Evolutionary conservation across 2,113 vertebrate genomes (phyloP).

Genomic region (Chloebia gouldiae): DNA sequence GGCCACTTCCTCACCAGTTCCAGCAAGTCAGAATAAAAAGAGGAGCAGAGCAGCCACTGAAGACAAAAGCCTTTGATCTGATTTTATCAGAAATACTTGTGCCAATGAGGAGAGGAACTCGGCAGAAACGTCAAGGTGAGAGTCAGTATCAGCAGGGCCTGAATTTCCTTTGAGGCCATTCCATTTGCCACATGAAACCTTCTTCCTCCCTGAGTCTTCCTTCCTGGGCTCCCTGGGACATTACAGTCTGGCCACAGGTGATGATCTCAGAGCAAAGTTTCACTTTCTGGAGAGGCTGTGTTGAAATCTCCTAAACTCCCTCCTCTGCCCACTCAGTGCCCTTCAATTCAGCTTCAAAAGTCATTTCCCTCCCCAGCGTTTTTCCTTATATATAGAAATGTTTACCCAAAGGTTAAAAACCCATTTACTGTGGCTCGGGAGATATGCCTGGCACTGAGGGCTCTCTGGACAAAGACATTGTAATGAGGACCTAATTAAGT

Average conservation of each 20-base stretch:
- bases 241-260: neutral
- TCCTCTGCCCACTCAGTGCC: neutral
- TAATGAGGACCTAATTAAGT: conserved; percentile 2
- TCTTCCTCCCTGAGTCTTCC: neutral
- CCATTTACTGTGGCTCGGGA: neutral
- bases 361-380: neutral
- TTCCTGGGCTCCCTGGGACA: neutral
- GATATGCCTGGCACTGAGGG: neutral
- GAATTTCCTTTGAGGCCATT: neutral
- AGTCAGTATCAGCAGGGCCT: neutral
- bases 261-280: neutral
- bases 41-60: neutral
- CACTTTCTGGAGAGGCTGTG: neutral
- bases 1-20: neutral
- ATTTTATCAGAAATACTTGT: neutral
- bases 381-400: neutral
- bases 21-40: neutral
- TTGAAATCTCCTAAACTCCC: neutral
- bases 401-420: neutral
- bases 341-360: neutral
- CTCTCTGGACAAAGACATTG: neutral
- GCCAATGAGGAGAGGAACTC: neutral
- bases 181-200: neutral
- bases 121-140: neutral
- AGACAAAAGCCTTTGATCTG: neutral